phyloP scores from a whole-genome alignment of 1,140 invertebrate species.

The Calliopsis andreniformis region DNA sequence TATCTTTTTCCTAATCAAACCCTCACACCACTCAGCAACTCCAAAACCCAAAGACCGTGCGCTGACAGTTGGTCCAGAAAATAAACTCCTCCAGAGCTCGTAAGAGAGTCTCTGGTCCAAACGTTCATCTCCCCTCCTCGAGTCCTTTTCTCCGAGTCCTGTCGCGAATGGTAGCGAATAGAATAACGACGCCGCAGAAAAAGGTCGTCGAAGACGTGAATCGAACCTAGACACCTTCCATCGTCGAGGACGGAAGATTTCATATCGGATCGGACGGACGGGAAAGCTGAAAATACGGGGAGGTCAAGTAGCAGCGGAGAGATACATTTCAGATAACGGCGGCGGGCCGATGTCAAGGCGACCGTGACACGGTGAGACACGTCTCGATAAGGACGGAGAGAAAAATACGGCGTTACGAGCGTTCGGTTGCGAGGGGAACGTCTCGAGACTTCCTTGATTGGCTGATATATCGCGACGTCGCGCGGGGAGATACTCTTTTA shows the following conservation, averaged over 20 bases:
- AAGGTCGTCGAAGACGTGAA: not conserved
- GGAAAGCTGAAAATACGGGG: conserved; percentile 27
- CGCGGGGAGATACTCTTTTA: not conserved
- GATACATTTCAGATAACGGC: conserved; percentile 40
- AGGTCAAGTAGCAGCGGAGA: conserved; percentile 42
- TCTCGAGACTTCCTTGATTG: conserved; percentile 27
- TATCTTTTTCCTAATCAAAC: too few relatives aligned
- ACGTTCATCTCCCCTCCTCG: not conserved
- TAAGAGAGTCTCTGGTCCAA: conserved; percentile 6
- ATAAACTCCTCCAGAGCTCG: conserved; percentile 4
- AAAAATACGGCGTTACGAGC: conserved; percentile 26
- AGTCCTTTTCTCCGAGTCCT: not conserved
- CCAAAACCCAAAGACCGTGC: too few relatives aligned
- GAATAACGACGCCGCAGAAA: not conserved
- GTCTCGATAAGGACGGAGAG: conserved; percentile 38
- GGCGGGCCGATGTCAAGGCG: conserved; percentile 50
- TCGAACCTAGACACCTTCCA: not conserved
- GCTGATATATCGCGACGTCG: conserved; percentile 30
- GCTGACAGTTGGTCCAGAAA: too few relatives aligned
- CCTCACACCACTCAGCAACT: too few relatives aligned
- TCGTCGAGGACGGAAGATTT: conserved; percentile 2
- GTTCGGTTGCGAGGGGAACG: conserved; percentile 36
- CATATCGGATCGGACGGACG: conserved; percentile 15
- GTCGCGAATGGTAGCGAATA: not conserved
- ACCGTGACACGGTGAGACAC: conserved; percentile 31